Conservation (phyloP, 2,797 vertebrate genomes). For the Tangara arthus region DNA sequence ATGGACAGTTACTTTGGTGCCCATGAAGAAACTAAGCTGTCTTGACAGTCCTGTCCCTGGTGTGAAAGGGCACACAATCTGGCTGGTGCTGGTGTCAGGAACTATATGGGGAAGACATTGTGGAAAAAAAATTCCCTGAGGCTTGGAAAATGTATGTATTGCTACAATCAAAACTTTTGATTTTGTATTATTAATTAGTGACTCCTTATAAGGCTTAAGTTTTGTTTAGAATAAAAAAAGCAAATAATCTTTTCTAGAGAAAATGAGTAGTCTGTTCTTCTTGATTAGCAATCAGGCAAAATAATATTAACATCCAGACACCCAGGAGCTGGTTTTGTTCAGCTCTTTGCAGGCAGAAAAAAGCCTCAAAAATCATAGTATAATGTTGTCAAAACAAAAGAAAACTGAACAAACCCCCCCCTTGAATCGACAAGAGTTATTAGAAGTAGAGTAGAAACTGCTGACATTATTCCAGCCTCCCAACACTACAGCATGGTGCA, state of each 20-base stretch:
- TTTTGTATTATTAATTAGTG: not conserved
- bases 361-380: not conserved
- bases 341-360: not conserved
- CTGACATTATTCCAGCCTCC: not conserved
- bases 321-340: not conserved
- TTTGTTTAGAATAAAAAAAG: not conserved
- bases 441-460: not conserved
- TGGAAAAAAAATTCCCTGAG: not conserved
- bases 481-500: not conserved
- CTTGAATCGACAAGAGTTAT: not conserved
- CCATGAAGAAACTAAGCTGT: not conserved
- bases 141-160: not conserved
- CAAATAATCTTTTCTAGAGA: not conserved
- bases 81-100: not conserved
- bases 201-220: not conserved
- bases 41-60: not conserved
- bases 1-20: not conserved
- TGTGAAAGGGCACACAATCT: not conserved
- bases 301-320: not conserved
- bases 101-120: not conserved
- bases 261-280: not conserved
- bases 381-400: not conserved
- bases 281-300: not conserved
- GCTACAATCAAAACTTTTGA: not conserved
- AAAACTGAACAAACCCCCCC: not conserved